Evolutionary conservation across 2,888 invertebrate species (phyloP).

Genomic region (Dascillus cervinus): DNA sequence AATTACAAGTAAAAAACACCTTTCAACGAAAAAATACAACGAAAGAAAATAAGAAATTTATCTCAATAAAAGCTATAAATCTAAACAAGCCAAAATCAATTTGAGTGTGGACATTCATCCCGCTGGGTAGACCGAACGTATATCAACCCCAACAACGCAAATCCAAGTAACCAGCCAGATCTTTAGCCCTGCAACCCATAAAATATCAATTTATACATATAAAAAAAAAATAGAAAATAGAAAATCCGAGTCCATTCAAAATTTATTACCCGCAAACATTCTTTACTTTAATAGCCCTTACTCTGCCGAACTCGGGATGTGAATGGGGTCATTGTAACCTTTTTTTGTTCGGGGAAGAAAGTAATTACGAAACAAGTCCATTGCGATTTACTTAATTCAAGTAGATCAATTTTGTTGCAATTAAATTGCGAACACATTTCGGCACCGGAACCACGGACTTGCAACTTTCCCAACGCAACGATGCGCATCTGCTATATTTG

Average conservation of each 20-base stretch:
- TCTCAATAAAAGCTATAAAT: conserved; percentile 39
- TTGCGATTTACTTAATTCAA: too few relatives aligned
- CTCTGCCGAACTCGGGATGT: too few relatives aligned
- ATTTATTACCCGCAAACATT: conserved; percentile 35
- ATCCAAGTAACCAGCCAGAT: conserved; percentile 31
- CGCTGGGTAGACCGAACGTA: conserved; percentile 23
- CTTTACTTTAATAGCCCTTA: background rate
- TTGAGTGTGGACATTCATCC: conserved; percentile 29
- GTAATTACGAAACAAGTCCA: too few relatives aligned
- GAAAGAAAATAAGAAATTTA: conserved; percentile 33
- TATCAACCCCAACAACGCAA: conserved; percentile 25
- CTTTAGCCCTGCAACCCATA: conserved; percentile 32
- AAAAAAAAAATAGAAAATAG: too few relatives aligned
- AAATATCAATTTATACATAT: conserved; percentile 38
- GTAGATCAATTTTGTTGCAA: too few relatives aligned
- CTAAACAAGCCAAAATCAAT: conserved; percentile 36
- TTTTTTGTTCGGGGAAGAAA: too few relatives aligned
- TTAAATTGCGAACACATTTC: too few relatives aligned
- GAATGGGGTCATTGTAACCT: too few relatives aligned
- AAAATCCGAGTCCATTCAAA: conserved; percentile 23
- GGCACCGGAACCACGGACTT: too few relatives aligned
- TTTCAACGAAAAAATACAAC: conserved; percentile 13
- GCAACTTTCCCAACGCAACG: too few relatives aligned
- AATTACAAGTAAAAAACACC: conserved; percentile 14
- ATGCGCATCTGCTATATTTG: too few relatives aligned